Evolutionary conservation across 1,140 invertebrate species (phyloP), one percentile per base, ranked within the genome.

Genomic region (Drosophila varians): DNA sequence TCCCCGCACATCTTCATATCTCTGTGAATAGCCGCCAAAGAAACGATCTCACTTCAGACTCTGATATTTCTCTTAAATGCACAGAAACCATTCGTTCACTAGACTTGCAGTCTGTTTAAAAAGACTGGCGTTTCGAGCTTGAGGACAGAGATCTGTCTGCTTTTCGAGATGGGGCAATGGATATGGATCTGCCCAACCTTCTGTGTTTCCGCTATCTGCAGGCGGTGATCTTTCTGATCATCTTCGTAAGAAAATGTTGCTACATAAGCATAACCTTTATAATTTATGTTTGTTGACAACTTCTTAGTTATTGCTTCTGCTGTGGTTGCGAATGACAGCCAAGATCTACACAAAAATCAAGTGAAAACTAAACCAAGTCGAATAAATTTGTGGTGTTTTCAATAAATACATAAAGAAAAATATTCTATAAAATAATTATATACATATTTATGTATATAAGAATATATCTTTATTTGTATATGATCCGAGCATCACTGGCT

Each of bases 281-380:
- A 87, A 88, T 75, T 87, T 88, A 88, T 54, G 60, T 82, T 82
- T 77, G 73, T 87, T 86, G 82, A 82, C 82, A 82, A 66, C 46
- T 66, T 64, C 74, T 60, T 66, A 55, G 66, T 55, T 72, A 55
- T 47, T 69, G 21, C 42, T 76, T 36, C 66, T 52, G 11, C 25
- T 34, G 16, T 1, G 14, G 48, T 74, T 66, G 49, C 48, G 52
- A 58, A 46, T 55, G 55, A 51, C 71, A 74, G 58, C 66, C 57
- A 64, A 66, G 47, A 74, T 14, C 43, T 73, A 72, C 56, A 2
- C 34, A 5, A 18, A 12, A 7, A 23, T 9, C 34, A 2, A 7
- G 43, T 25, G 51, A 14, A 69, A 38, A n/a, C n/a, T n/a, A n/a
- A n/a, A n/a, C n/a, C n/a, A n/a, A 16, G 9, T 12, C 4, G 6